These are phyloP conservation scores for Sinelater perroti DNA, from an alignment of 2,888 invertebrate genomes.

Conservation along the genomic window DNA sequence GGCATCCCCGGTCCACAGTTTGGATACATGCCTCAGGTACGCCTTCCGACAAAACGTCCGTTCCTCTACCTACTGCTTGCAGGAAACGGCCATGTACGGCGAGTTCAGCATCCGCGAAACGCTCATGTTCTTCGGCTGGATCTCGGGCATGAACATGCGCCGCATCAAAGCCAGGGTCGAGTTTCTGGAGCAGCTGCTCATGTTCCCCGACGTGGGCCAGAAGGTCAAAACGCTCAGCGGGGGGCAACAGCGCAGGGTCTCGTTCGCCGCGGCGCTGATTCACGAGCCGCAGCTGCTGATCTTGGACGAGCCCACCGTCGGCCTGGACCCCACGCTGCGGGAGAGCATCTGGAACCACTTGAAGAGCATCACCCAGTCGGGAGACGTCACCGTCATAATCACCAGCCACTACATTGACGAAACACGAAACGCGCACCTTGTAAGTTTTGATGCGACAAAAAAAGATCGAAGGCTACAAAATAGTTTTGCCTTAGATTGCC, in stretches of 20 bases:
- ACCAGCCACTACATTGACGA: slow-evolving; percentile 91
- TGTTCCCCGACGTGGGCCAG: slow-evolving; percentile 50
- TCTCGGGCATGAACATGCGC: slow-evolving; percentile 53
- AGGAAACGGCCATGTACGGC: slow-evolving; percentile 59
- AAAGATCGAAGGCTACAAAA: not conserved
- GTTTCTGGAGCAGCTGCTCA: slow-evolving; percentile 41
- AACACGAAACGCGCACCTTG: slow-evolving; percentile 82
- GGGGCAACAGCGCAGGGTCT: slow-evolving; percentile 89
- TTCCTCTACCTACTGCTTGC: too few relatives aligned
- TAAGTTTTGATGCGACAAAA: slow-evolving; percentile 64
- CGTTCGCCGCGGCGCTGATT: slow-evolving; percentile 86
- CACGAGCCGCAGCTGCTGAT: slow-evolving; percentile 91
- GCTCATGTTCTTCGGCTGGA: slow-evolving; percentile 58
- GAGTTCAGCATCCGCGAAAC: slow-evolving; percentile 59
- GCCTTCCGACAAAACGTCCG: too few relatives aligned
- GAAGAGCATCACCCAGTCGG: slow-evolving; percentile 78
- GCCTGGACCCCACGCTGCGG: slow-evolving; percentile 85
- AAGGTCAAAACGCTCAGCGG: slow-evolving; percentile 82
- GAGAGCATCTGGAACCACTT: slow-evolving; percentile 88
- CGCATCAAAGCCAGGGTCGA: slow-evolving; percentile 48
- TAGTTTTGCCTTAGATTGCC: slow-evolving; percentile 70
- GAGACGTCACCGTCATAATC: slow-evolving; percentile 82
- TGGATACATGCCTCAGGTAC: slow-evolving; percentile 88
- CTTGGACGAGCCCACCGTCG: slow-evolving; percentile 93
- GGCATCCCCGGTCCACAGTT: slow-evolving; percentile 90